Percentiles rank a stretch among this genome's conserved stretches.
Conservation (phyloP, 1,140 invertebrate species). For the Phortica variegata region DNA sequence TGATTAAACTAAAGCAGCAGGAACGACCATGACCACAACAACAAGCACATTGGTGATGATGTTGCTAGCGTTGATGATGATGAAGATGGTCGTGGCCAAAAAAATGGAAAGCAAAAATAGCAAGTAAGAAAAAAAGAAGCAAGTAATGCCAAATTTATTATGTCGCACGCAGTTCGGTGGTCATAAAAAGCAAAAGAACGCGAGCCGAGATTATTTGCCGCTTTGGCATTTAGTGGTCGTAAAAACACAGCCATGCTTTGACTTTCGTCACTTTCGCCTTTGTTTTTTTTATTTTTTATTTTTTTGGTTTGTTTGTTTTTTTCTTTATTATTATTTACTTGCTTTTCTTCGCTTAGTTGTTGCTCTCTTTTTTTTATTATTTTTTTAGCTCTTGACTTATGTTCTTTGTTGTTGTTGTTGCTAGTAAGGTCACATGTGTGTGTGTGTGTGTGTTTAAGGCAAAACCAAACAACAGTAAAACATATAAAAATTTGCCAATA, state of each 20-base stretch:
- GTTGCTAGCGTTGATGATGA: not conserved
- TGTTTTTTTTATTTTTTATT: too few relatives aligned
- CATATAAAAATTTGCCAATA: not conserved
- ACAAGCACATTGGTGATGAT: conserved; percentile 9
- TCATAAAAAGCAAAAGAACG: conserved; percentile 14
- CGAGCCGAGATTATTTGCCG: conserved; percentile 15
- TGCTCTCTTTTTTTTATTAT: not conserved
- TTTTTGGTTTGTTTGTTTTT: not conserved
- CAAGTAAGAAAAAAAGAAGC: not conserved
- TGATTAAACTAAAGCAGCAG: too few relatives aligned
- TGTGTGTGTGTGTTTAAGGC: not conserved
- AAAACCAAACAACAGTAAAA: not conserved
- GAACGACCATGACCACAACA: not conserved
- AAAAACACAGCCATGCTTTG: too few relatives aligned
- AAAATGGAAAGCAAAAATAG: not conserved
- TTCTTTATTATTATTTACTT: not conserved
- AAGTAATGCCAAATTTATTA: conserved; percentile 13
- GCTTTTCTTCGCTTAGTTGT: not conserved
- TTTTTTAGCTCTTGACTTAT: not conserved
- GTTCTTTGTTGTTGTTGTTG: not conserved
- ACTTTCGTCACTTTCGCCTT: too few relatives aligned
- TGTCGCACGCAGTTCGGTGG: conserved; percentile 15
- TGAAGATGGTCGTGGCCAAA: not conserved
- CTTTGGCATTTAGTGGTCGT: conserved; percentile 18
- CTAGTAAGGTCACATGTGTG: too few relatives aligned